These are phyloP conservation scores for Sciurus carolinensis DNA, from an alignment of 2,797 vertebrate genomes.

Conservation along the genomic window DNA sequence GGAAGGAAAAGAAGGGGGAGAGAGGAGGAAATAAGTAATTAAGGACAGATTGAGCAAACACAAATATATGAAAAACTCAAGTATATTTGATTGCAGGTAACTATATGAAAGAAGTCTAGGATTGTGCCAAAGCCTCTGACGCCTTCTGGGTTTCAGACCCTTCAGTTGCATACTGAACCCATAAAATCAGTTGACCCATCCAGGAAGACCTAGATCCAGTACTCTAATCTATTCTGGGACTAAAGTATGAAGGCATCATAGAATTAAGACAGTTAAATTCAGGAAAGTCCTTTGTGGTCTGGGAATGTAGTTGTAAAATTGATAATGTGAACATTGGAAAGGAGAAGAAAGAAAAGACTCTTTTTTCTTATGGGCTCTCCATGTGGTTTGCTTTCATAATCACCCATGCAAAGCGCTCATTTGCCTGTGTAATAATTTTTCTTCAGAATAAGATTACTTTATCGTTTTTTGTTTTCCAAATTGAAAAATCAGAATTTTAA, in stretches of 20 bases:
- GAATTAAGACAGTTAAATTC: background rate
- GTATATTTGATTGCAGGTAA: background rate
- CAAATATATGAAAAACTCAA: background rate
- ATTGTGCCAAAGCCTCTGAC: background rate
- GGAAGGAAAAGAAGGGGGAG: rapidly evolving
- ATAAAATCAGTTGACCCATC: background rate
- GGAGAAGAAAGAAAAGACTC: background rate
- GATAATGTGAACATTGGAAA: background rate
- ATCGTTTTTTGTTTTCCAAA: conserved; percentile 28
- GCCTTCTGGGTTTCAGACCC: background rate
- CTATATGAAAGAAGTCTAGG: background rate
- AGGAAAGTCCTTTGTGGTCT: background rate
- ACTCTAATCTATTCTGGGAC: background rate
- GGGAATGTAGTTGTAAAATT: rapidly evolving
- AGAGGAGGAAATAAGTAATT: rapidly evolving
- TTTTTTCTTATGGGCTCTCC: background rate
- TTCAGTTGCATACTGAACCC: background rate
- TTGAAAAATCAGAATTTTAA: conserved; percentile 62
- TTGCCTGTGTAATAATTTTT: conserved; percentile 51
- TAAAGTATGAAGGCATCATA: background rate
- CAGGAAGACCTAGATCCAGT: background rate
- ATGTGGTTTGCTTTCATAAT: background rate
- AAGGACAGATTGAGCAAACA: background rate
- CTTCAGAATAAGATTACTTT: conserved; percentile 46
- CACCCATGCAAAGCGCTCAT: background rate